A percentile compares a stretch with the other conserved stretches of the same genome.
phyloP scores from a whole-genome alignment of 1,140 invertebrate species.

The Manduca sexta region DNA sequence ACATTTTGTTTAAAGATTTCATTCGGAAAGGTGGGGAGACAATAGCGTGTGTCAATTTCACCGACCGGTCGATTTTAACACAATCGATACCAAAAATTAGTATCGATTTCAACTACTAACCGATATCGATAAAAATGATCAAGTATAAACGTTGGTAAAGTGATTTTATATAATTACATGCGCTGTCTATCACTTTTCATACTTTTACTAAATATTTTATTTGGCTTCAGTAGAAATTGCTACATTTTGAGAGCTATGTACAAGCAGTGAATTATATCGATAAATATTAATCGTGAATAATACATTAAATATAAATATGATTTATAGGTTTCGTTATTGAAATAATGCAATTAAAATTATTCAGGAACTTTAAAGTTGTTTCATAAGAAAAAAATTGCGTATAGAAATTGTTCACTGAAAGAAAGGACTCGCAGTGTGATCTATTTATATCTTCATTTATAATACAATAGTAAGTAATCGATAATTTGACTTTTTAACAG shows the following conservation, averaged over 20 bases:
- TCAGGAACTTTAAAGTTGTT: constrained; percentile 5
- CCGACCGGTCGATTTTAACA: not conserved
- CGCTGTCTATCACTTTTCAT: too few species aligned
- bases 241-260: constrained; percentile 2
- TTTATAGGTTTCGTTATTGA: not conserved
- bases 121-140: constrained; percentile 3
- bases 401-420: not conserved
- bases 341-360: not conserved
- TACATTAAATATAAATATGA: not conserved
- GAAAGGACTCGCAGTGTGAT: too few species aligned
- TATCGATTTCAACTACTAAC: not conserved
- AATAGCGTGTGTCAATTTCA: not conserved
- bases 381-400: not conserved
- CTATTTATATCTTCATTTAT: too few species aligned
- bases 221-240: too few species aligned
- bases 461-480: too few species aligned
- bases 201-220: too few species aligned
- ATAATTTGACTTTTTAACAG: too few species aligned
- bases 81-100: not conserved
- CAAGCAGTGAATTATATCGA: not conserved
- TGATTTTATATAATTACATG: too few species aligned
- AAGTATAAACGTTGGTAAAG: too few species aligned
- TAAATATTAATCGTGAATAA: constrained; percentile 3
- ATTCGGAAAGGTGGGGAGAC: constrained; percentile 12
- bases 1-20: constrained; percentile 7